phyloP scores from a whole-genome alignment of 2,113 vertebrate species.

The Diphyllodes magnificus region DNA sequence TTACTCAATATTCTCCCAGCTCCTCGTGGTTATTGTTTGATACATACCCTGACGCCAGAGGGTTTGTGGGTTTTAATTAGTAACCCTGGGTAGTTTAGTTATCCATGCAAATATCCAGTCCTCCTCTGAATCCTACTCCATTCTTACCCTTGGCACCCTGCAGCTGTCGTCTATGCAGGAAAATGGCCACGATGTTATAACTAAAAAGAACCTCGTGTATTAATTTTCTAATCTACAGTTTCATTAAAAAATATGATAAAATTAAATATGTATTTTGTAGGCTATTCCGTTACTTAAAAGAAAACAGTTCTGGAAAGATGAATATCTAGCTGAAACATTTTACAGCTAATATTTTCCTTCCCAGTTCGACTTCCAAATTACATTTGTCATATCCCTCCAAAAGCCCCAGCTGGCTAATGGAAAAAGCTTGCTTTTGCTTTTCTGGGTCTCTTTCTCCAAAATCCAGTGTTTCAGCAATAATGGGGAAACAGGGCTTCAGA shows the following conservation, averaged over 20 bases:
- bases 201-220: not conserved
- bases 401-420: not conserved
- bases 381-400: not conserved
- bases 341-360: constrained; percentile 16
- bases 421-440: not conserved
- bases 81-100: not conserved
- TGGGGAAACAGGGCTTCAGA: not conserved
- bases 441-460: not conserved
- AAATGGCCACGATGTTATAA: not conserved
- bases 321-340: not conserved
- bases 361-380: not conserved
- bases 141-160: not conserved
- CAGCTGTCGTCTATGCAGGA: not conserved
- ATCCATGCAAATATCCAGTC: not conserved
- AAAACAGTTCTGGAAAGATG: not conserved
- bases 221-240: not conserved
- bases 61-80: not conserved
- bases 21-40: not conserved
- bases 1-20: not conserved
- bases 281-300: not conserved
- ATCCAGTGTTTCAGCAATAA: not conserved
- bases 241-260: not conserved
- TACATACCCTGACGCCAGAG: not conserved
- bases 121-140: not conserved
- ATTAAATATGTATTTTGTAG: not conserved